Conservation (phyloP, 1,140 invertebrate genomes). For the Mizuhopecten yessoensis region DNA sequence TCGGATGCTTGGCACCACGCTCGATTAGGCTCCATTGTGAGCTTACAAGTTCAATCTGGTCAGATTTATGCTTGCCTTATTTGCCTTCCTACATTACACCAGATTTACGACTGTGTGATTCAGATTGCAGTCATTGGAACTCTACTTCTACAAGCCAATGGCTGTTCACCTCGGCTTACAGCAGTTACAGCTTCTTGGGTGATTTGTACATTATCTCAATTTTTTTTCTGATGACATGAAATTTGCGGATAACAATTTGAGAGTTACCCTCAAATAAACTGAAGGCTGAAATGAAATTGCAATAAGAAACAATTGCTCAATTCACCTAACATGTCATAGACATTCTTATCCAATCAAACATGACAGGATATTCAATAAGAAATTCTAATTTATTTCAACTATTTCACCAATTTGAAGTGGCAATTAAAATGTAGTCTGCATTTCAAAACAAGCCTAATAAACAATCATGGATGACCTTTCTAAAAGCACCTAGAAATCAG, state of each 20-base stretch:
- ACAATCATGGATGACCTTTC: too few relatives aligned
- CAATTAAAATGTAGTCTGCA: too few relatives aligned
- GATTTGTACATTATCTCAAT: not conserved
- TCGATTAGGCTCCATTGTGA: slow-evolving; percentile 10
- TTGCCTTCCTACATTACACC: not conserved
- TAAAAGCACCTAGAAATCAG: too few relatives aligned
- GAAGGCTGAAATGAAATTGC: too few relatives aligned
- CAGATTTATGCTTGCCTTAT: not conserved
- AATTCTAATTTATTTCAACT: too few relatives aligned
- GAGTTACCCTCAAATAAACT: not conserved
- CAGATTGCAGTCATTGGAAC: not conserved
- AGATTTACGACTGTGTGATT: not conserved
- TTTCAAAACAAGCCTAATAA: too few relatives aligned
- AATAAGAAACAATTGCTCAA: not conserved
- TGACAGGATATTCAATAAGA: too few relatives aligned
- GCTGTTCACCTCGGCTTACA: not conserved
- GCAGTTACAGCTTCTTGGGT: not conserved
- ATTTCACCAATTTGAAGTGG: too few relatives aligned
- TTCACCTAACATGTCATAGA: not conserved
- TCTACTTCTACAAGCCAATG: not conserved
- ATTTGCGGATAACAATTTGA: not conserved
- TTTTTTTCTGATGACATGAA: not conserved
- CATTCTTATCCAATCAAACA: too few relatives aligned
- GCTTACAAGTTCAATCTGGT: not conserved
- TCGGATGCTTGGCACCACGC: not conserved